Evolutionary conservation across 2,888 invertebrate genomes (phyloP).

Genomic region (Mesochorus sp.): DNA sequence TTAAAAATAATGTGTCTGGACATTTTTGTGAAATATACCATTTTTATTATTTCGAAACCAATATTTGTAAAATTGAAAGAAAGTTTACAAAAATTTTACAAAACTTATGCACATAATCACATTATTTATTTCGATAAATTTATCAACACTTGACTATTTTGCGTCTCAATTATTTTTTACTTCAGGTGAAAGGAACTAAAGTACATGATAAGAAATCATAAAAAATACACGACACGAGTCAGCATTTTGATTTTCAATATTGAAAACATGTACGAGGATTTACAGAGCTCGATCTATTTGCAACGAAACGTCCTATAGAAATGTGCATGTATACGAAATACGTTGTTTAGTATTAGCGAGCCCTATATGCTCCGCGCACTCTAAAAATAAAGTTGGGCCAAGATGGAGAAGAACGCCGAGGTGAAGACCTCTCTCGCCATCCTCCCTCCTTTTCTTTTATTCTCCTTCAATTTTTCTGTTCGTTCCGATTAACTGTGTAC

Average conservation of each 20-base stretch:
- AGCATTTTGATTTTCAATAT: background rate
- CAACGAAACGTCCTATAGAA: background rate
- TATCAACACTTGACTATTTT: too few species aligned
- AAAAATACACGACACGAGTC: background rate
- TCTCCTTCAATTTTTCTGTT: background rate
- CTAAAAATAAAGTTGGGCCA: conserved; percentile 45
- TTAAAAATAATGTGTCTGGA: background rate
- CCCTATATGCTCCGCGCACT: background rate
- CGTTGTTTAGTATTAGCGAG: conserved; percentile 25
- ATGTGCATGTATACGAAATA: background rate
- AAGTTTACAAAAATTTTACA: too few species aligned
- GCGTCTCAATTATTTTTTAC: too few species aligned
- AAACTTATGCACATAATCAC: too few species aligned
- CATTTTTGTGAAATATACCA: too few species aligned
- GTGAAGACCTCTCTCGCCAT: conserved; percentile 21
- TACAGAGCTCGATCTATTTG: background rate
- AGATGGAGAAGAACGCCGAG: conserved; percentile 29
- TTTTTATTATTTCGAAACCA: too few species aligned
- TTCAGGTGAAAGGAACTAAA: too few species aligned
- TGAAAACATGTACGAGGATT: background rate
- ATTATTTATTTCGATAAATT: too few species aligned
- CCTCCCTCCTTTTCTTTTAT: background rate
- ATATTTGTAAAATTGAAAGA: too few species aligned
- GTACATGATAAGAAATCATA: too few species aligned
- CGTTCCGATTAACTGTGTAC: conserved; percentile 14